Evolutionary conservation across 2,888 invertebrate species (phyloP).

Genomic region (Thyatira batis): DNA sequence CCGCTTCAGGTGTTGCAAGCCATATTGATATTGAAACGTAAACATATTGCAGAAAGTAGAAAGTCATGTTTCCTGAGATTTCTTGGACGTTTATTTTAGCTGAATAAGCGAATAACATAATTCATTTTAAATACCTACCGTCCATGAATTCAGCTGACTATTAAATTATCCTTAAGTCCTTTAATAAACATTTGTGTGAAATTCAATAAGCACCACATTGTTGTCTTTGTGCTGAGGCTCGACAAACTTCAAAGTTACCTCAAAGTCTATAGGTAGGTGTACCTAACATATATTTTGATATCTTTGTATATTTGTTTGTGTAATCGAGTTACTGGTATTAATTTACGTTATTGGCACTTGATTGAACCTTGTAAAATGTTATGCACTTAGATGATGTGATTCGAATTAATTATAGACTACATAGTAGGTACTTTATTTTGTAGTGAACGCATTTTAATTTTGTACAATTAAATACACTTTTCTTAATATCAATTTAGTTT

Average conservation of each 20-base stretch:
- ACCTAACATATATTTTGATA: constrained; percentile 19
- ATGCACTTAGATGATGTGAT: not conserved
- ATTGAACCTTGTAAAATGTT: not conserved
- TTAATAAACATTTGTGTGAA: constrained; percentile 20
- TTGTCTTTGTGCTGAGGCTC: constrained; percentile 38
- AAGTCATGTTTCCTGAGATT: too few species aligned
- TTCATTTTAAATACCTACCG: constrained; percentile 19
- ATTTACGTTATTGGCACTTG: not conserved
- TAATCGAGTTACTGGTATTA: constrained; percentile 7
- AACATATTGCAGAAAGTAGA: not conserved
- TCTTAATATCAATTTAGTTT: too few species aligned
- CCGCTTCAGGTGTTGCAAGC: not conserved
- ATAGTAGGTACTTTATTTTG: too few species aligned
- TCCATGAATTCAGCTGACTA: constrained; percentile 19
- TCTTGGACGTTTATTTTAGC: too few species aligned
- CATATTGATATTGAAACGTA: not conserved
- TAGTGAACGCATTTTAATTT: too few species aligned
- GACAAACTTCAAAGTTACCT: constrained; percentile 33
- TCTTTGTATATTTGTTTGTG: constrained; percentile 21
- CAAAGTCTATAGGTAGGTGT: constrained; percentile 24
- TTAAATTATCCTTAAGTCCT: constrained; percentile 27
- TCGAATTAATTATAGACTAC: not conserved
- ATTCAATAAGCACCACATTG: constrained; percentile 38
- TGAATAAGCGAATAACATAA: too few species aligned
- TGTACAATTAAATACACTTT: too few species aligned